Conservation (phyloP, 2,113 vertebrate species). For the Telmatochromis sp. region DNA sequence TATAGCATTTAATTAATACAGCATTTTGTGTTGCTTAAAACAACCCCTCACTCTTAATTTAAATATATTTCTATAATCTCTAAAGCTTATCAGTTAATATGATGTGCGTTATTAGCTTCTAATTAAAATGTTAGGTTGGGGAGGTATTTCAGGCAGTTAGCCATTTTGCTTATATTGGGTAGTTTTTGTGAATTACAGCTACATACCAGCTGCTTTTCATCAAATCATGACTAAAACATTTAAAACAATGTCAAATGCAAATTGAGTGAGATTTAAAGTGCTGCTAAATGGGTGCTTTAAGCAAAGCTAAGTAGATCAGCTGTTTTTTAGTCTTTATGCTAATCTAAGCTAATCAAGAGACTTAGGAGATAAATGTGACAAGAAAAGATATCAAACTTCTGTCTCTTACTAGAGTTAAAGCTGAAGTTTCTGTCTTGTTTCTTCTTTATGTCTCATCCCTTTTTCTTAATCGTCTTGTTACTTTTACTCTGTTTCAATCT, state of each 20-base stretch:
- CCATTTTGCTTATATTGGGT: not conserved
- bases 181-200: not conserved
- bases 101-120: fast-evolving
- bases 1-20: not conserved
- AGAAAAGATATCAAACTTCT: not conserved
- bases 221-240: not conserved
- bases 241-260: not conserved
- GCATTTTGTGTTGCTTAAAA: not conserved
- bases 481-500: not conserved
- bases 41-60: not conserved
- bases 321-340: not conserved
- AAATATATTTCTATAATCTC: not conserved
- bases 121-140: not conserved
- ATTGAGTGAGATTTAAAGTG: not conserved
- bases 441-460: not conserved
- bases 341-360: not conserved
- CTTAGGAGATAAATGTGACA: not conserved
- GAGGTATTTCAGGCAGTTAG: not conserved
- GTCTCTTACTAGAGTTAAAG: not conserved
- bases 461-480: not conserved
- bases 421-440: not conserved
- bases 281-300: not conserved
- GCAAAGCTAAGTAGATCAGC: not conserved
- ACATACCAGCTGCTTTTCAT: not conserved
- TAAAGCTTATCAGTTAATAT: not conserved